Base-by-base conservation (phyloP, 2,888 invertebrate genomes). In the Notodonta ziczac region DNA sequence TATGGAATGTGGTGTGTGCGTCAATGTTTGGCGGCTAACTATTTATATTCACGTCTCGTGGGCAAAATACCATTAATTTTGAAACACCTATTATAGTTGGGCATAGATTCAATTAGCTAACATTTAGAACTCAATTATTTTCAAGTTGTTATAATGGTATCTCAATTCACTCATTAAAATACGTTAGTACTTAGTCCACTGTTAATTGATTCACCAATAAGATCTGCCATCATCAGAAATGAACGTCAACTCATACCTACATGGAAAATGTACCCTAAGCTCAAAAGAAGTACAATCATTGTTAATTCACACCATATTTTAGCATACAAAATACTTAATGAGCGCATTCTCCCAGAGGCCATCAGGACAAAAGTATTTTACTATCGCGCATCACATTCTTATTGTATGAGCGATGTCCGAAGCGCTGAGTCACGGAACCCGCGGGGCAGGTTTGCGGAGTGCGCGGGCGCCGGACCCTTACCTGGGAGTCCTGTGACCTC, bases 361-460 rank as follows among this genome's bases (percentile, higher is more conserved):
- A 51, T 69, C 65, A 72, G 40, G 16, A 35, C 13, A 52, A 44
- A 72, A 73, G 75, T 65, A 67, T 65, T 60, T 4, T 2, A 39
- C 0, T 39, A 39, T 39, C 54, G 39, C 54, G 32, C 39, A 35
- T 35, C 39, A 12, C 35, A 39, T 54, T 54, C 39, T 32, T 52
- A 51, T 40, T 13, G 16, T 16, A 42, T 40, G 39, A 16, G 51
- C 9, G 46, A 52, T 68, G 59, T 58, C 46, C 53, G 52, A 16
- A 51, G 24, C 46, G 60, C 62, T 76, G 73, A 75, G 42, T 73
- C 73, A 74, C 61, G 44, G 39, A n/a, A 12, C 40, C 42, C 10
- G 48, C 46, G 42, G 12, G 4, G 51, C 42, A 52, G 51, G 51
- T 58, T 58, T 40, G 42, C 40, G 51, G 62, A 35, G 56, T 67